Base-by-base conservation (phyloP, 2,888 invertebrate species). In the Geophilus truncorum region DNA sequence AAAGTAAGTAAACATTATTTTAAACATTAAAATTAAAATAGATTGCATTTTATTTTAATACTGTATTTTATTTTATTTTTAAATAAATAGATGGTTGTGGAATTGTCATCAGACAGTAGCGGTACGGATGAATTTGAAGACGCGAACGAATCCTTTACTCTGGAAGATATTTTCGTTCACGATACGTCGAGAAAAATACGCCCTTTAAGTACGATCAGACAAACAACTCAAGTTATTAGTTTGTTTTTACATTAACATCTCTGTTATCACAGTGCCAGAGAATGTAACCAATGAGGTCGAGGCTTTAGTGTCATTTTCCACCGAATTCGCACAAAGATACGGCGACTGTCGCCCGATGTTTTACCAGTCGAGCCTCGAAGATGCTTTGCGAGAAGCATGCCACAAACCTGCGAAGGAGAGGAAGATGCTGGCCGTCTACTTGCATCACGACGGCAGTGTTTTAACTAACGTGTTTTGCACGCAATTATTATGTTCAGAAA, bases 391-490 rank as follows among this genome's bases (percentile, higher is more conserved):
- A 86, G 95, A 96, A 87, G 94, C 97, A 30, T 94, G 96, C 86
- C 90, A 92, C 84, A 93, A 93, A 88, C 93, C 95, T 82, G 96
- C 96, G 81, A 94, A 92, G 90, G 95, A 96, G 88, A 97, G 95
- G 88, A 87, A 88, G 18, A 90, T 97, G 81, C 89, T 99, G 84
- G 97, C 96, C 23, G 91, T 99, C 82, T 99, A 99, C 89, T 90
- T 99, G 32, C 98, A 99, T 87, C 96, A 98, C 87, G 98, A 98
- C 87, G 92, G 92, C 83, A 97, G 97, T 84, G 96, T 98, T 81
- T 90, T 97, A 84, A 93, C 96, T 45, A 97, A 99, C 88, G 97
- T 98, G 83, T 99, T 98, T 90, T 97, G 98, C 89, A 95, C 96
- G 81, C 95, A 96, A 87, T 90, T 97, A 82, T 89, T 98, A 83